Conservation (phyloP, 2,797 vertebrate genomes). For the Varecia variegata region DNA sequence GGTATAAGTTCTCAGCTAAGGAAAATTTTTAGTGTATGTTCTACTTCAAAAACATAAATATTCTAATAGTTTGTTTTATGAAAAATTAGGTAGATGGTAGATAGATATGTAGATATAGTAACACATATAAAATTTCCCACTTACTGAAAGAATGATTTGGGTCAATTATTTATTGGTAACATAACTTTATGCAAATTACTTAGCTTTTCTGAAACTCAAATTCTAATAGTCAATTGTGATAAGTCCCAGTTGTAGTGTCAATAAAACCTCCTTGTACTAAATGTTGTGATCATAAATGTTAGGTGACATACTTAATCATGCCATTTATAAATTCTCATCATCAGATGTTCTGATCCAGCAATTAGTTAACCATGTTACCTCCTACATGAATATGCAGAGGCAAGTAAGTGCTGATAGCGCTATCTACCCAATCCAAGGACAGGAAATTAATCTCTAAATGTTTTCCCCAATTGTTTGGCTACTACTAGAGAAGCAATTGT, state of each 20-base stretch:
- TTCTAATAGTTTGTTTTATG: background rate
- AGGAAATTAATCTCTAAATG: constrained; percentile 18
- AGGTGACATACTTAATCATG: background rate
- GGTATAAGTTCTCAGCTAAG: background rate
- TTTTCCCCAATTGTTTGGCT: constrained; percentile 21
- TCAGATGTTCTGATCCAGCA: background rate
- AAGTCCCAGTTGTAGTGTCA: background rate
- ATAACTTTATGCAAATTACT: background rate
- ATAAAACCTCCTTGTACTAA: background rate
- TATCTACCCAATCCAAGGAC: background rate
- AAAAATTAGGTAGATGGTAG: background rate
- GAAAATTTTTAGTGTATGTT: background rate
- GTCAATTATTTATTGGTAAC: background rate
- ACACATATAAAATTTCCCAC: background rate
- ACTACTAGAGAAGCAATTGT: constrained; percentile 30
- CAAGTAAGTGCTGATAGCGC: background rate
- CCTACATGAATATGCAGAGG: background rate
- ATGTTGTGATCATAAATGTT: constrained; percentile 8
- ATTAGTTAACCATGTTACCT: background rate
- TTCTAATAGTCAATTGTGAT: background rate
- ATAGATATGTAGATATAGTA: background rate
- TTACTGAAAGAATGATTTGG: background rate
- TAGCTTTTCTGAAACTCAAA: constrained; percentile 32
- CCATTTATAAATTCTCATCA: constrained; percentile 14
- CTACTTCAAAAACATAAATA: constrained; percentile 9